Percentiles rank a stretch among this genome's conserved stretches.
phyloP scores from a whole-genome alignment of 2,888 invertebrate species.

The Gastracanthus pulcherrimus region DNA sequence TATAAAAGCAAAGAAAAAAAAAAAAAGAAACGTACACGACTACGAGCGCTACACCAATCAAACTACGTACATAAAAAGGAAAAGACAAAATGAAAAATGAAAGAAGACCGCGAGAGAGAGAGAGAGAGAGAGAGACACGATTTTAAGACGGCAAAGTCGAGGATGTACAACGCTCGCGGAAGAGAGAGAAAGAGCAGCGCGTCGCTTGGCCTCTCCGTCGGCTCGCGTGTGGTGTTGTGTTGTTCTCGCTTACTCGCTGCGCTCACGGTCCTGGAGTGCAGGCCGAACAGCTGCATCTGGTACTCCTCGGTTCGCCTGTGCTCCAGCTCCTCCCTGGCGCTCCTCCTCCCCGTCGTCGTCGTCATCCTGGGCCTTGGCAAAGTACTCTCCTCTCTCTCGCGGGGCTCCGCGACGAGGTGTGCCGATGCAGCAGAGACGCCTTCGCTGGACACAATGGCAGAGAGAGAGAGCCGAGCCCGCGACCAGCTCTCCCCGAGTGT shows the following conservation, averaged over 20 bases:
- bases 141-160: no score
- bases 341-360: neutral
- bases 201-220: neutral
- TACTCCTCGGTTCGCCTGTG: conserved; percentile 71
- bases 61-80: neutral
- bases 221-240: no score
- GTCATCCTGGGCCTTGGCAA: neutral
- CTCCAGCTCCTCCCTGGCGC: conserved; percentile 53
- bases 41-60: neutral
- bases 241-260: conserved; percentile 69
- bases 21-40: neutral
- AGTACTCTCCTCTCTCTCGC: neutral
- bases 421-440: no score
- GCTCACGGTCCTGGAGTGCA: conserved; percentile 69
- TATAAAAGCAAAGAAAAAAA: neutral
- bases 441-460: conserved; percentile 50
- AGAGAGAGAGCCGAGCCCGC: neutral
- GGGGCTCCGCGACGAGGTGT: conserved; percentile 10
- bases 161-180: no score
- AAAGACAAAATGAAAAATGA: neutral
- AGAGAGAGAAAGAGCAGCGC: conserved; percentile 24
- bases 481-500: neutral
- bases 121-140: neutral
- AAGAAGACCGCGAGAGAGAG: neutral
- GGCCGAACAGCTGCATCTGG: conserved; percentile 73